Base-by-base conservation (phyloP, 2,113 vertebrate genomes). In the Pogonocichla stellata region DNA sequence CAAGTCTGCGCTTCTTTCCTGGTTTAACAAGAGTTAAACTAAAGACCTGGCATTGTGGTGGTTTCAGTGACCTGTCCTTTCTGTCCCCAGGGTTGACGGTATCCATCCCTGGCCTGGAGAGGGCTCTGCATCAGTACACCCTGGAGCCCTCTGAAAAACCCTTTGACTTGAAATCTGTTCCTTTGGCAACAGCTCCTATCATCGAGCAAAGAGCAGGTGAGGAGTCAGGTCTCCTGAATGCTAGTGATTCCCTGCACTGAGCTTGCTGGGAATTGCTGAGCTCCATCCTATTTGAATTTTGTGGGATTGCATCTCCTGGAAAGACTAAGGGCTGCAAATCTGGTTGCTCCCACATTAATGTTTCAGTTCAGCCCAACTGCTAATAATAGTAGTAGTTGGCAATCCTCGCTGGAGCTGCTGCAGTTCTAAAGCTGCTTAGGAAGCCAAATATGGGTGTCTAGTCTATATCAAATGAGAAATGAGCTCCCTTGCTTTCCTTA, bases 101-200 rank as follows among this genome's bases (percentile, higher is more conserved):
- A 48, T 98, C 98, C 58, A 98, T 98, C 73, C 98, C 98, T 91
- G 98, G 98, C 47, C 95, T 98, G 85, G 98, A 98, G 94, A 97
- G 97, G 60, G 98, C 98, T 42, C 92, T 98, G 67, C 98, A 98
- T 84, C 98, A 98, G 66, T 98, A 98, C 6, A 98, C 98, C 14
- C 93, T 98, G 56, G 98, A 98, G 38, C 98, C 98, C 9, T 98
- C 98, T 0, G 98, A 98, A 38, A 98, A 98, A 53, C 98, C 98
- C 26, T 98, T 98, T 80, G 98, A 98, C 86, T 96, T 98, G 93
- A 98, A 98, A 92, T 98, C 98, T 3, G 98, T 98, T 88, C 98
- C 98, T 64, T 83, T 98, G 95, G 98, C 98, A 77, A 98, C 98
- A 57, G 90, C 98, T 22, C 97, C 98, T 51, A 18, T 97, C 28